Base-by-base conservation (phyloP, 2,888 invertebrate genomes). In the Agriopis aurantiaria region DNA sequence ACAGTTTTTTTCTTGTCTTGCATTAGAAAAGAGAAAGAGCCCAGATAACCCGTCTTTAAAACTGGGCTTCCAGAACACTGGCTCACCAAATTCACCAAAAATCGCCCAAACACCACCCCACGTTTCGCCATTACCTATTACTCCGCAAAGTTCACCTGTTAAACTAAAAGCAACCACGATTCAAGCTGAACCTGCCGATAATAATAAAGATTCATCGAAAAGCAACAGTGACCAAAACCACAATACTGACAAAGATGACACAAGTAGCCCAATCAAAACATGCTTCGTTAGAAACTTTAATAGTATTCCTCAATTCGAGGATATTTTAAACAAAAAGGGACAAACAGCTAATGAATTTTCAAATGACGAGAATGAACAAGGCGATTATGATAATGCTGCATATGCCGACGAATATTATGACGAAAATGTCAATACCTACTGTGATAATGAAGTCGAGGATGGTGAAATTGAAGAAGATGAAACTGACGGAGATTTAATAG, bases 361-460 rank as follows among this genome's bases (percentile, higher is more conserved):
- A 14, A 0, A 40, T 41, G 74, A 79, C 33, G 75, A 75, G 46
- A 74, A 80, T 53, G 69, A 75, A 11, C 68, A 76, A 60, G 77
- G 78, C 23, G 73, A 79, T 67, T 77, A 75, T 73, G 75, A 75
- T 56, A 75, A 78, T 11, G 66, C 72, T 51, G 76, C 71, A 67
- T 77, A 74, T 59, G 17, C 68, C 48, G 76, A 79, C 59, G 69
- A 74, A 11, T 70, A 76, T 63, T 75, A 78, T 43, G 75, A 78
- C 56, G 74, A 72, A 67, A 76, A 75, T 59, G 76, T 74, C 9
- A 68, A 76, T 46, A 43, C 8, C 14, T 9, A n/a, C 41, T 14
- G 14, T 52, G 57, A 46, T 52, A 43, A 33, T 48, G 68, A 59
- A 14, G 3, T 56, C 8, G 69, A 69, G 46, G 69, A 65, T 4